Conservation (phyloP, 2,797 vertebrate species). For the Molossus molossus region DNA sequence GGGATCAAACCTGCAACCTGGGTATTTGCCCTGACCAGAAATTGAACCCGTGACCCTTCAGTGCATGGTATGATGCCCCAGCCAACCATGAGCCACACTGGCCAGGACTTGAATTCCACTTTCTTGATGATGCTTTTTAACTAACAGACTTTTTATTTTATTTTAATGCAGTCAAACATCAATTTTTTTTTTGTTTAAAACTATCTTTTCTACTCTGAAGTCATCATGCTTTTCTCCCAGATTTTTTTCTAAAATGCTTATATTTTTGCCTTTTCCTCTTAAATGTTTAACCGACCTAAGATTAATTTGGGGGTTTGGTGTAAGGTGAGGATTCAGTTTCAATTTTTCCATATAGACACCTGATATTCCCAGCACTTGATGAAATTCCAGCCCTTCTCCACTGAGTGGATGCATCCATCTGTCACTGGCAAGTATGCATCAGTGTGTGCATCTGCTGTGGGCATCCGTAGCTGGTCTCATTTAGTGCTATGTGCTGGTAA, state of each 20-base stretch:
- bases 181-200: slow-evolving; percentile 16
- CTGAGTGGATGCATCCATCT: background rate
- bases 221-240: background rate
- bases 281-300: slow-evolving; percentile 17
- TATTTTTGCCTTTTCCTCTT: slow-evolving; percentile 51
- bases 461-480: background rate
- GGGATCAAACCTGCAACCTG: too few relatives aligned
- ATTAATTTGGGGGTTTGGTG: background rate
- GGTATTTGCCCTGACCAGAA: too few relatives aligned
- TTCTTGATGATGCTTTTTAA: background rate
- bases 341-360: background rate
- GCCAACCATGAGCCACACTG: too few relatives aligned
- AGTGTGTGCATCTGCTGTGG: background rate
- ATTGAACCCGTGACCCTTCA: too few relatives aligned
- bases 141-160: background rate
- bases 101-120: background rate
- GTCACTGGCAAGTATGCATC: background rate
- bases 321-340: background rate
- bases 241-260: background rate
- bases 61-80: too few relatives aligned
- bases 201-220: slow-evolving; percentile 18
- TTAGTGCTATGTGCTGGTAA: background rate
- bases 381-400: background rate
- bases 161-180: slow-evolving; percentile 47
- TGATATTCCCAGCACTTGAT: background rate